phyloP scores from a whole-genome alignment of 2,797 vertebrate species.

The Thunnus albacares region DNA sequence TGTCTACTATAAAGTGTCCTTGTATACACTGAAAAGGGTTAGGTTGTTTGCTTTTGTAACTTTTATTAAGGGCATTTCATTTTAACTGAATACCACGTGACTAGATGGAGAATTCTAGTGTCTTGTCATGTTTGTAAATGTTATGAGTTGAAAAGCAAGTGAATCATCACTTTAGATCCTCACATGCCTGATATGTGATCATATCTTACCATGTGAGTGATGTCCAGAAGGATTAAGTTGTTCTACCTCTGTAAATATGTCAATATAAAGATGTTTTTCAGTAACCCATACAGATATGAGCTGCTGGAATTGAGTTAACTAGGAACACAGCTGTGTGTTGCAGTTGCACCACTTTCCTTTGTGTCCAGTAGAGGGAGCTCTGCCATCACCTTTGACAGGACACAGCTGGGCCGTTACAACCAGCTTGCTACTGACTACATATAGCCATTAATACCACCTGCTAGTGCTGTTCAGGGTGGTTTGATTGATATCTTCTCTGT shows the following conservation, averaged over 20 bases:
- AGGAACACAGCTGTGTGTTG: conserved; percentile 11
- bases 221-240: not conserved
- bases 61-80: not conserved
- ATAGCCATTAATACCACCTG: not conserved
- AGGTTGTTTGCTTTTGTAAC: not conserved
- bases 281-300: not conserved
- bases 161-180: not conserved
- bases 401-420: conserved; percentile 21
- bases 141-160: not conserved
- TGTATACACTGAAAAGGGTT: not conserved
- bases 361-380: conserved; percentile 72
- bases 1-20: conserved; percentile 25
- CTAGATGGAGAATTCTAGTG: no score
- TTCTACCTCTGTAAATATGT: not conserved
- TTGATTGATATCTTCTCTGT: not conserved
- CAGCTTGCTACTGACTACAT: not conserved
- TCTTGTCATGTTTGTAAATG: not conserved
- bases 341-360: not conserved
- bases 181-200: not conserved
- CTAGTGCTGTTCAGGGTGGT: not conserved
- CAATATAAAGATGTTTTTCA: not conserved
- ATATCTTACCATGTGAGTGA: not conserved
- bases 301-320: not conserved
- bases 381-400: conserved; percentile 37
- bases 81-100: not conserved